Percentiles rank a stretch among this genome's conserved stretches.
Evolutionary conservation across 1,140 invertebrate genomes (phyloP).

Genomic region (Melitaea cinxia): DNA sequence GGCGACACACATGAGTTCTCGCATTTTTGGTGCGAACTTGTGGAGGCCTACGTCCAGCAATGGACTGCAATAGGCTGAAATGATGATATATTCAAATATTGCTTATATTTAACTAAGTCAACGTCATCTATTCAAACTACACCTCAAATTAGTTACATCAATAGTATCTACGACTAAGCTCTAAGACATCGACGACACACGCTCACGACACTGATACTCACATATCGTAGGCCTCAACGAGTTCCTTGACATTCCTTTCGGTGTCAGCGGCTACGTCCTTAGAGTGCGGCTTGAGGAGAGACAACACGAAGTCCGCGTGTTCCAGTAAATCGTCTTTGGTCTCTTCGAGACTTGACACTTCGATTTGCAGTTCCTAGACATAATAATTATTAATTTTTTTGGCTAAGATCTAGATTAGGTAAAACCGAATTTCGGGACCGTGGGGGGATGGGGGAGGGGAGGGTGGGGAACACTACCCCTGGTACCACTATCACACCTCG

Average conservation of each 20-base stretch:
- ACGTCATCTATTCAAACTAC: no score
- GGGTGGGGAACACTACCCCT: no score
- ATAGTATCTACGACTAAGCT: not conserved
- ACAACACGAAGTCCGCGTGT: constrained; percentile 81
- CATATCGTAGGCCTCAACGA: constrained; percentile 84
- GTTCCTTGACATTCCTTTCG: constrained; percentile 82
- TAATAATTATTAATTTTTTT: not conserved
- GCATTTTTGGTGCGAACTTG: no score
- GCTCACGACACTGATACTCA: constrained; percentile 80
- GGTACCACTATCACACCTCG: no score
- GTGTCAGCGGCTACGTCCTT: constrained; percentile 82
- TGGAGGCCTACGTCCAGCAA: no score
- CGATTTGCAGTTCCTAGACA: constrained; percentile 65
- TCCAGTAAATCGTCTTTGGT: constrained; percentile 67
- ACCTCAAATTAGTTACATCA: not conserved
- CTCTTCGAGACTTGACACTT: constrained; percentile 68
- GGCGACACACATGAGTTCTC: no score
- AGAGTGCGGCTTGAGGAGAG: constrained; percentile 83
- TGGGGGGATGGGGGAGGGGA: no score
- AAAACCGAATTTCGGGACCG: no score
- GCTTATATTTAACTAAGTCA: no score
- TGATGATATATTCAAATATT: no score
- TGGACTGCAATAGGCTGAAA: no score
- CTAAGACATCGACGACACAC: not conserved
- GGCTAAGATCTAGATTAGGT: not conserved